These are phyloP conservation scores for Drosophila orena DNA, from an alignment of 1,140 invertebrate species.

Conservation along the genomic window DNA sequence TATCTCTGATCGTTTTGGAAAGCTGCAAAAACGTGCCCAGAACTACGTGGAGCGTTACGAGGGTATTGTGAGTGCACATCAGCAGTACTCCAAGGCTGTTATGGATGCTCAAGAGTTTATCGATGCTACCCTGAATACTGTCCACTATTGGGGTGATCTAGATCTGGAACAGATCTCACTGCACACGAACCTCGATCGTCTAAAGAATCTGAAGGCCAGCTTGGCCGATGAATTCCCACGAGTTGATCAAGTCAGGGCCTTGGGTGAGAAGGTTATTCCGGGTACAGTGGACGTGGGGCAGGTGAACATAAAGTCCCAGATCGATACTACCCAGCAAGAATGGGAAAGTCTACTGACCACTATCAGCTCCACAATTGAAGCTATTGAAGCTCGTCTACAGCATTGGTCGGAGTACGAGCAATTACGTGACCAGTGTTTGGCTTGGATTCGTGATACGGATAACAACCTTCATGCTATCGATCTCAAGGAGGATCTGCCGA, in stretches of 20 bases:
- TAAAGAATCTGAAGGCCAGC: constrained; percentile 92
- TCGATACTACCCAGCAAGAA: constrained; percentile 94
- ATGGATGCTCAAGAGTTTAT: constrained; percentile 96
- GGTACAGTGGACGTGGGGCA: constrained; percentile 94
- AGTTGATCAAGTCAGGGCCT: constrained; percentile 90
- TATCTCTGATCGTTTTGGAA: constrained; percentile 87
- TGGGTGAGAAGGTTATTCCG: constrained; percentile 96
- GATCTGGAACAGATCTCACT: constrained; percentile 95
- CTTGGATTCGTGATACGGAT: constrained; percentile 96
- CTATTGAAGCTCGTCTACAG: constrained; percentile 92
- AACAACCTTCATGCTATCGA: constrained; percentile 95
- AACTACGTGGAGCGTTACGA: constrained; percentile 93
- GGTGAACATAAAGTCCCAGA: constrained; percentile 92
- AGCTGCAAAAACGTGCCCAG: constrained; percentile 89
- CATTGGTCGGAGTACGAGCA: constrained; percentile 96
- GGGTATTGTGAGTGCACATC: constrained; percentile 95
- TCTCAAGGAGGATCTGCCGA: constrained; percentile 91
- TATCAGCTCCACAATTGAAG: constrained; percentile 91
- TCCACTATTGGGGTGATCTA: constrained; percentile 93
- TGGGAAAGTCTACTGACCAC: constrained; percentile 93
- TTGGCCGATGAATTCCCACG: constrained; percentile 94
- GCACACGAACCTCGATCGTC: constrained; percentile 95
- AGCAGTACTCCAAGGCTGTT: constrained; percentile 95
- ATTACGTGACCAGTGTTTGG: constrained; percentile 92
- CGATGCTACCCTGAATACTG: constrained; percentile 94